A percentile compares a stretch with the other conserved stretches of the same genome.
Evolutionary conservation across 2,113 vertebrate genomes (phyloP).

Genomic region (Mohoua ochrocephala): DNA sequence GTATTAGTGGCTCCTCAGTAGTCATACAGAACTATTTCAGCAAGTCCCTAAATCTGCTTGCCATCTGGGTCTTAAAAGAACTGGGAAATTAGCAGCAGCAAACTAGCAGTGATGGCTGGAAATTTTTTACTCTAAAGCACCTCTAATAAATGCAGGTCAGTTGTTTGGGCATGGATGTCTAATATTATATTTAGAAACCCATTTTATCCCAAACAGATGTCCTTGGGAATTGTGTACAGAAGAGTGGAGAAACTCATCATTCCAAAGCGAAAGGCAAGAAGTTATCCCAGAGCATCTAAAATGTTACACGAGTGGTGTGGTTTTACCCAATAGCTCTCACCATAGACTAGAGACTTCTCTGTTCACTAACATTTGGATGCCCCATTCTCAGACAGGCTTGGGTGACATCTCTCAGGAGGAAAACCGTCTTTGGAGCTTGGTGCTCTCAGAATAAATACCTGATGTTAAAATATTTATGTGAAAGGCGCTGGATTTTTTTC

Average conservation of each 20-base stretch:
- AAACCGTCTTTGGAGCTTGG: not conserved
- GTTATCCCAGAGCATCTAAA: not conserved
- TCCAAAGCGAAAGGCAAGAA: not conserved
- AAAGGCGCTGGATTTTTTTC: not conserved
- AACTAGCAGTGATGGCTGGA: not conserved
- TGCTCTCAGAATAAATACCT: not conserved
- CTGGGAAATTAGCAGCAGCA: not conserved
- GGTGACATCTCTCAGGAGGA: not conserved
- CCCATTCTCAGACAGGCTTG: not conserved
- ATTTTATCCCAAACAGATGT: not conserved
- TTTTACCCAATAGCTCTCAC: not conserved
- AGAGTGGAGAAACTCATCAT: not conserved
- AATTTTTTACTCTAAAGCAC: not conserved
- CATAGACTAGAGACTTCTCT: not conserved
- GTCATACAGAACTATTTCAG: not conserved
- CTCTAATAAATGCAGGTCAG: not conserved
- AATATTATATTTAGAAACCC: not conserved
- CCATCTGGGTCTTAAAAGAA: not conserved
- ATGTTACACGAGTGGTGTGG: rapidly evolving
- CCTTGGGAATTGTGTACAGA: not conserved
- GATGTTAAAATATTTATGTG: not conserved
- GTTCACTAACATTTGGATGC: not conserved
- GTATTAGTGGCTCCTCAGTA: not conserved
- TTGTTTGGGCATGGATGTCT: not conserved
- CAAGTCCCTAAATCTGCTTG: not conserved